Base-by-base conservation (phyloP, 2,113 vertebrate genomes). In the Cardinalis cardinalis region DNA sequence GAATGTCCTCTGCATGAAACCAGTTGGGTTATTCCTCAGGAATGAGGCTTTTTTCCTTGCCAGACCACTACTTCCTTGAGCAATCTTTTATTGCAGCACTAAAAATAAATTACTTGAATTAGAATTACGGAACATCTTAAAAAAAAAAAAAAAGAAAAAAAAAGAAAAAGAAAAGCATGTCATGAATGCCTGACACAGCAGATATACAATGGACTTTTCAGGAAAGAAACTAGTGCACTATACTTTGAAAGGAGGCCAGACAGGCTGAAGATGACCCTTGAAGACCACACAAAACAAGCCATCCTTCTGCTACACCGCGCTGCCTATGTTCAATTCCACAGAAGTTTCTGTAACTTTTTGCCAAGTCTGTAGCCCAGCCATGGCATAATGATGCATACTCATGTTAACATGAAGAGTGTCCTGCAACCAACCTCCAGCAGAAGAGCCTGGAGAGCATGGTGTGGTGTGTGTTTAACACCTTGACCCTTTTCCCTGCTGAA, bases 101-200 rank as follows among this genome's bases (percentile, higher is more conserved):
- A 48, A 75, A 91, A 95, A 94, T 79, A 92, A 69, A 82, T 84
- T 82, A 92, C 19, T 55, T 41, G 11, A 56, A 77, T 64, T 52
- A 83, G 20, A 72, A 78, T 64, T 84, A 88, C 12, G 72, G 55
- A 87, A 36, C 14, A 90, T 53, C 31, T 32, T 43, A 26, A 49
- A 41, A 31, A 19, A 60, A 38, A 28, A 18, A 38, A 38, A 38
- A 38, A 38, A 14, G 14, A 51, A 66, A 71, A 52, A n/a, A n/a
- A n/a, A 40, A 55, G 53, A 71, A 14, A 66, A 46, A 10, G 14
- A 51, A 66, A 71, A 52, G 52, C 25, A 52, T 0, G 2, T 38
- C 32, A 84, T 25, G 72, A 61, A 87, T 29, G 38, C 34, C 86
- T 60, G 73, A 90, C 56, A 48, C 28, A 71, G 61, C 52, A 86